A percentile compares a stretch with the other conserved stretches of the same genome.
These are phyloP conservation scores for Adelphocoris suturalis DNA, from an alignment of 2,888 invertebrate species.

Conservation along the genomic window DNA sequence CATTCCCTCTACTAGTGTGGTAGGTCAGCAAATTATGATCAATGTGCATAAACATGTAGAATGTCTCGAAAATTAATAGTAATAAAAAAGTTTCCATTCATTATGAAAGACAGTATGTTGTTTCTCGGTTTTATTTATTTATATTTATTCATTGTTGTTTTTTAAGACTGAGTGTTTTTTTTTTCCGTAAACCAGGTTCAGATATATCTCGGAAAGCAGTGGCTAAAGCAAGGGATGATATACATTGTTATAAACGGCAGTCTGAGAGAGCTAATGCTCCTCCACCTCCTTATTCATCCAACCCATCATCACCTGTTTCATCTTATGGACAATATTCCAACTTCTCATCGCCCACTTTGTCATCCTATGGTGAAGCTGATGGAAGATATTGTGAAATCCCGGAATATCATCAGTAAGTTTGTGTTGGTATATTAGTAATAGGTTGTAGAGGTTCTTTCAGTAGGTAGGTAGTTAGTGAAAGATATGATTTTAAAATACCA, in stretches of 20 bases:
- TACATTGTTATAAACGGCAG: constrained; percentile 72
- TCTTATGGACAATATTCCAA: constrained; percentile 25
- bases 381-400: constrained; percentile 52
- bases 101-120: no score
- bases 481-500: no score
- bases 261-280: constrained; percentile 69
- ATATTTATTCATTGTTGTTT: no score
- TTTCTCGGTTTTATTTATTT: no score
- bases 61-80: no score
- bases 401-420: constrained; percentile 40
- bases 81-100: no score
- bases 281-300: constrained; percentile 70
- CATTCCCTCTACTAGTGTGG: no score
- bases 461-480: no score
- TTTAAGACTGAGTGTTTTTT: neutral
- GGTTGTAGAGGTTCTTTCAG: no score
- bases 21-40: no score
- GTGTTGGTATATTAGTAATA: no score
- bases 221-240: constrained; percentile 69
- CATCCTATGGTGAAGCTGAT: neutral
- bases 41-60: no score
- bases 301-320: constrained; percentile 42
- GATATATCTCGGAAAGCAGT: constrained; percentile 71
- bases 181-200: constrained; percentile 69
- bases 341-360: constrained; percentile 5